Evolutionary conservation across 2,113 vertebrate genomes (phyloP), one percentile per base, ranked within the genome.

Genomic region (Eidolon helvum): DNA sequence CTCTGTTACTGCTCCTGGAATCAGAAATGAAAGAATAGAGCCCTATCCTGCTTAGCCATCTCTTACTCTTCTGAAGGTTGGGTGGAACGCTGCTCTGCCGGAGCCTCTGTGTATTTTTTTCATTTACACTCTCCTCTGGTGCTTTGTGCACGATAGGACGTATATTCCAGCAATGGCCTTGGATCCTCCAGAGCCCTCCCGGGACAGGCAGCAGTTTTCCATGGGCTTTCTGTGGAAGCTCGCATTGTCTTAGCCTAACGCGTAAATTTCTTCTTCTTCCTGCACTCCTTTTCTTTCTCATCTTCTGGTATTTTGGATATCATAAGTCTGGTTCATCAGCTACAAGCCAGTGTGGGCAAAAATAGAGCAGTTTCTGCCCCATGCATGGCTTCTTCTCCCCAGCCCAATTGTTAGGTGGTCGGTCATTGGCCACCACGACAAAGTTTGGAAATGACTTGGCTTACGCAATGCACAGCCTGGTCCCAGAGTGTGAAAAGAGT

Each of bases 1-100:
- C 77, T 21, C 74, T 84, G 21, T 50, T 16, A 30, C 48, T 82
- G 48, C 50, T 95, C 78, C 80, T 95, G 38, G 35, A 88, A 48
- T 83, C 61, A 88, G 90, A 84, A 55, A 61, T 11, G 3, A 90
- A 78, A 77, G 80, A 66, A 50, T 7, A 30, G 69, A 55, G 45
- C 22, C 26, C 38, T n/a, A 4, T n/a, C 12, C 53, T 65, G 28
- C 38, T 15, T 14, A 35, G 11, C 28, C 18, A 21, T 14, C 7
- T 26, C 53, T 53, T 45, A 30, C 38, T 91, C 78, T 90, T 80
- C 61, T 4, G 28, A 88, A 35, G n/a, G 30, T n/a, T 61, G 24
- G 55, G 24, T 63, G 0, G 5, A 30, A 28, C 12, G n/a, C n/a
- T n/a, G n/a, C n/a, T n/a, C n/a, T n/a, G n/a, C 38, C 15, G 38